Conservation (phyloP, 2,888 invertebrate species). For the Polymixis lichenea region DNA sequence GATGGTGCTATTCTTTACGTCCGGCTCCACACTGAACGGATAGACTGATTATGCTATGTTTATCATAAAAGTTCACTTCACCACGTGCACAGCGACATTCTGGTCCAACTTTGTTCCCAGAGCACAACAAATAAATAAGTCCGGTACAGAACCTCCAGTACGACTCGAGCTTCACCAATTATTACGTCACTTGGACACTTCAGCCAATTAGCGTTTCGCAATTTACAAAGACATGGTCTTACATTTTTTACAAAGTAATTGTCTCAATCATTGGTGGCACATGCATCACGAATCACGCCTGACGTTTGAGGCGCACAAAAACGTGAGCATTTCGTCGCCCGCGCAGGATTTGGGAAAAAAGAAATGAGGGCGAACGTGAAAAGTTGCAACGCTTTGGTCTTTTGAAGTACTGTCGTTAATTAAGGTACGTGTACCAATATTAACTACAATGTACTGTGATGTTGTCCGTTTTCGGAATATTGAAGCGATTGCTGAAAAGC, state of each 20-base stretch:
- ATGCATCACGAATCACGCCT: slow-evolving; percentile 62
- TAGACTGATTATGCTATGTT: neutral
- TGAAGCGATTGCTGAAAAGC: neutral
- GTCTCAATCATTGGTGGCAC: slow-evolving; percentile 56
- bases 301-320: slow-evolving; percentile 66
- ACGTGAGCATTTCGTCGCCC: slow-evolving; percentile 61
- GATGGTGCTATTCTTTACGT: no score
- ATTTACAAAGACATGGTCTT: slow-evolving; percentile 51
- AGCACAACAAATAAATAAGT: neutral
- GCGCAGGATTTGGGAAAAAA: slow-evolving; percentile 45
- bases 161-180: neutral
- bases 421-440: neutral
- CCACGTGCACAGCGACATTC: neutral
- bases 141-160: neutral
- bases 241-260: slow-evolving; percentile 61
- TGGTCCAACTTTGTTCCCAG: neutral
- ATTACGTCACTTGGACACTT: slow-evolving; percentile 39
- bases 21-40: no score
- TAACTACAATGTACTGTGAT: slow-evolving; percentile 8
- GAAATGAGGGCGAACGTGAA: slow-evolving; percentile 59
- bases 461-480: neutral
- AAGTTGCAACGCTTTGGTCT: slow-evolving; percentile 18
- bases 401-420: slow-evolving; percentile 25
- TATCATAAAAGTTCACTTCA: neutral
- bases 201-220: slow-evolving; percentile 35